These are phyloP conservation scores for Cephus sareptanus DNA, from an alignment of 2,888 invertebrate species.

Conservation along the genomic window DNA sequence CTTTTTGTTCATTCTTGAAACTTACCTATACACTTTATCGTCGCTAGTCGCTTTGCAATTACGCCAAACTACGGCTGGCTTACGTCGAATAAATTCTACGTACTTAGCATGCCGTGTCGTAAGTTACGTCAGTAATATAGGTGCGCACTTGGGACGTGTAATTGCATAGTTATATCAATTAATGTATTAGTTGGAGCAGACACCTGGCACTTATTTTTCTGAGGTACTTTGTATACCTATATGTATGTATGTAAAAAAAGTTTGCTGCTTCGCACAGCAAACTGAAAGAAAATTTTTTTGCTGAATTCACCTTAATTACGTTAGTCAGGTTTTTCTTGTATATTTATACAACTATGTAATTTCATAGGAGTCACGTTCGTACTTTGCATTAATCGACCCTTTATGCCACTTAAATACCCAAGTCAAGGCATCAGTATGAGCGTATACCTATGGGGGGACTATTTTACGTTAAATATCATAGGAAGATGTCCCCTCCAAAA, in stretches of 20 bases:
- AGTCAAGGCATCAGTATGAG: neutral
- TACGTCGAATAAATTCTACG: constrained; percentile 48
- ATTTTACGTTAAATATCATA: neutral
- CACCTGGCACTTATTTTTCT: neutral
- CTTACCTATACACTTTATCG: neutral
- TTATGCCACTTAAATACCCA: neutral
- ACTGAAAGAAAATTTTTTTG: neutral
- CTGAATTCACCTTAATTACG: neutral
- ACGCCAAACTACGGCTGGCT: constrained; percentile 39
- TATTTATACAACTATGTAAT: no score
- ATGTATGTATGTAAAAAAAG: neutral
- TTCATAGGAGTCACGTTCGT: neutral
- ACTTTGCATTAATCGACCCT: neutral
- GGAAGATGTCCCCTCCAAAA: neutral
- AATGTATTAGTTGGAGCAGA: constrained; percentile 11
- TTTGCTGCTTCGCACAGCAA: neutral
- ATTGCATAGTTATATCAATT: constrained; percentile 44
- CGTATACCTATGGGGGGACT: neutral
- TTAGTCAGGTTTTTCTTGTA: neutral
- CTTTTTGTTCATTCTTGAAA: constrained; percentile 8
- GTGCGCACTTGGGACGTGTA: constrained; percentile 21
- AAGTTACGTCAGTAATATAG: constrained; percentile 35
- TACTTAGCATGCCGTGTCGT: constrained; percentile 30
- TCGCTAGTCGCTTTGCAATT: constrained; percentile 39
- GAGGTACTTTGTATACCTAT: neutral